phyloP scores from a whole-genome alignment of 2,888 invertebrate genomes.

The Oxycera nigricornis region DNA sequence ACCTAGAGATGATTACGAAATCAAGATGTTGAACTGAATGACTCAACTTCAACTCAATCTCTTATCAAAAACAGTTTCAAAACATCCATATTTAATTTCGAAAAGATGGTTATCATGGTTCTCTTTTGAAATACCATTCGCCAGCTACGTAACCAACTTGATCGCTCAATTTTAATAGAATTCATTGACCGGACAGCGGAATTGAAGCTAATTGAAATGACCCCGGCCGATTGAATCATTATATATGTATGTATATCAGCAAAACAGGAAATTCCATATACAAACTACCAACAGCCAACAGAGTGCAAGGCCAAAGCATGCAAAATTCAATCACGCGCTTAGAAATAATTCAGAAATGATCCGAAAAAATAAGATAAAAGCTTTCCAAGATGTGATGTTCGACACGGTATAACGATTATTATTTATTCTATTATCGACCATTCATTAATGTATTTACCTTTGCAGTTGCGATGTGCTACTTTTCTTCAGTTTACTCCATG shows the following conservation, averaged over 20 bases:
- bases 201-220: conserved; percentile 61
- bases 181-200: conserved; percentile 42
- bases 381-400: no score
- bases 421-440: background rate
- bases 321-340: background rate
- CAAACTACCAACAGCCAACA: background rate
- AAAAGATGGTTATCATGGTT: background rate
- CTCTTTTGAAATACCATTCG: background rate
- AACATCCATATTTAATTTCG: background rate
- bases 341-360: background rate
- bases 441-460: conserved; percentile 62
- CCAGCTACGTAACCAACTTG: background rate
- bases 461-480: conserved; percentile 71
- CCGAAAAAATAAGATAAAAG: no score
- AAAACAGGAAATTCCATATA: conserved; percentile 21
- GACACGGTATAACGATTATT: background rate
- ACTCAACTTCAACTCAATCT: no score
- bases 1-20: no score
- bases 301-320: background rate
- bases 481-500: conserved; percentile 86
- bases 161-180: conserved; percentile 2
- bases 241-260: background rate
- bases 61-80: background rate
- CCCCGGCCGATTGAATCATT: conserved; percentile 50
- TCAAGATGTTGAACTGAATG: no score